These are phyloP conservation scores for Microhierax caerulescens DNA, from an alignment of 2,797 vertebrate genomes.

Conservation along the genomic window DNA sequence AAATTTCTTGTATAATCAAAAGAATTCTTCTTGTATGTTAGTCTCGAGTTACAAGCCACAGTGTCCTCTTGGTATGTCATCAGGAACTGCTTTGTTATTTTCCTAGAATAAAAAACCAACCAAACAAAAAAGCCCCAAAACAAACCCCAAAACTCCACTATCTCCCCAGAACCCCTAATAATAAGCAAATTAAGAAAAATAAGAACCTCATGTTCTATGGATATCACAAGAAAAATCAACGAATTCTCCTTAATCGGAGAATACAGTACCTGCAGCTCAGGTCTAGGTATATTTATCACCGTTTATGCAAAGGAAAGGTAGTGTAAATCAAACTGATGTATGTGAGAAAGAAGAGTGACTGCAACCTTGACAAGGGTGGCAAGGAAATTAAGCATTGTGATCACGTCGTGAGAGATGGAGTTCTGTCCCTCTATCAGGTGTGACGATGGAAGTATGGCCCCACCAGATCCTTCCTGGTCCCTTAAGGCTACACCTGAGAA, in stretches of 20 bases:
- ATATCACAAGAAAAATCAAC: not conserved
- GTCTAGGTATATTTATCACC: not conserved
- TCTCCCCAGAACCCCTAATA: fast-evolving
- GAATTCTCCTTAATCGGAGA: not conserved
- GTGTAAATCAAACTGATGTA: not conserved
- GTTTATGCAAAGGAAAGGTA: not conserved
- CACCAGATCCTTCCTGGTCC: not conserved
- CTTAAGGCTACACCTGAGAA: not conserved
- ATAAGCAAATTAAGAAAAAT: not conserved
- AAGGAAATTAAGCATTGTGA: not conserved
- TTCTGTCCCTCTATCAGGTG: not conserved
- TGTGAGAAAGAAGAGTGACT: not conserved
- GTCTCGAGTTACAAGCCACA: not conserved
- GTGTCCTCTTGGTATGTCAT: not conserved
- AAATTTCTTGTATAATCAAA: not conserved
- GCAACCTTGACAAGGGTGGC: not conserved
- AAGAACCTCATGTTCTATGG: not conserved
- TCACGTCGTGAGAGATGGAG: not conserved
- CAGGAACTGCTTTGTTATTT: not conserved
- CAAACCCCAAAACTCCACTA: fast-evolving
- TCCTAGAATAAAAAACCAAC: not conserved
- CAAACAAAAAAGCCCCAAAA: no score
- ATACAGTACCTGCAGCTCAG: not conserved
- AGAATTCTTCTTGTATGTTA: not conserved
- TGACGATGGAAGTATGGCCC: not conserved